Base-by-base conservation (phyloP, 2,113 vertebrate genomes). In the Salvator merianae region DNA sequence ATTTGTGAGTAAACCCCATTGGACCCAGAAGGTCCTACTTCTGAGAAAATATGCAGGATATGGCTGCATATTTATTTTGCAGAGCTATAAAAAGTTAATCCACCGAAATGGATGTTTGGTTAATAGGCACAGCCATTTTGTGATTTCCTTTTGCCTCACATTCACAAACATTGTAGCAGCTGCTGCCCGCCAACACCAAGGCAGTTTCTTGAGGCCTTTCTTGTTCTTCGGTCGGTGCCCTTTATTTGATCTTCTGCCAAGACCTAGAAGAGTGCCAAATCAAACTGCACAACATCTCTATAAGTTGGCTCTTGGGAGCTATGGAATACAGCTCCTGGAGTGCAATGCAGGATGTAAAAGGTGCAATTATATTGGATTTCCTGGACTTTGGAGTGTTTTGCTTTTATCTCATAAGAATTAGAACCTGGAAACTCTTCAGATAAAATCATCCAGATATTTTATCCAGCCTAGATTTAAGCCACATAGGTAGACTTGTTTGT, bases 181-280 rank as follows among this genome's bases (percentile, higher is more conserved):
- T 3, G 81, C 93, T 94, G 85, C n/a, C n/a, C n/a, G n/a, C 91
- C 93, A 90, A 3, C 93, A 90, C 3, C 84, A 91, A 94, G 95
- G 93, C 94, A 93, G 90, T 93, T 95, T 95, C 91, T 95, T 91
- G 91, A 92, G 84, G 89, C 92, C 93, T 95, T 94, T 94, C 92
- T 93, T 95, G 95, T 91, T 92, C 92, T 91, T 90, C 89, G 88
- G 65, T 90, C 89, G 88, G 65, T 95, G 94, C 94, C 92, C 94
- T 93, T 90, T 94, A 79, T 94, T 94, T 96, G 94, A 94, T 96
- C 93, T 84, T 90, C 91, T 93, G 93, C 96, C 95, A 94, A 94
- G 88, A 74, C 84, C 88, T 87, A 86, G 91, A 92, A 89, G 36
- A 69, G 88, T 92, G 95, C 96, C 96, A 96, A 96, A 94, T 92